These are phyloP conservation scores for Zaprionus ornatus DNA, from an alignment of 1,140 invertebrate species.

Conservation along the genomic window DNA sequence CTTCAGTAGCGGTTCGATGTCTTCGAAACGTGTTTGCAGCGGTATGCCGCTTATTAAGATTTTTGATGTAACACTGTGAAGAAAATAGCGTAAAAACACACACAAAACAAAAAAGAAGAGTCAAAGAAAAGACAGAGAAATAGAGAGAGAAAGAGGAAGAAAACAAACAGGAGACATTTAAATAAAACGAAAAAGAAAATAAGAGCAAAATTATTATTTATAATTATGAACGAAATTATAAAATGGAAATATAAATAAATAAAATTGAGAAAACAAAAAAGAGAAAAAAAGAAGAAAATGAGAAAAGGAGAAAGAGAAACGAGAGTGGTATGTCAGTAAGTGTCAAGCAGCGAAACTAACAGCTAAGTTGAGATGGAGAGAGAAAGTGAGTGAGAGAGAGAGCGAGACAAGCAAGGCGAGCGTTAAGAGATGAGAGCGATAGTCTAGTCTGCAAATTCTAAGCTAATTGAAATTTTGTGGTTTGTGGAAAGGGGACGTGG, in stretches of 20 bases:
- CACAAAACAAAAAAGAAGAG: slow-evolving; percentile 56
- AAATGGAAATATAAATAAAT: slow-evolving; percentile 20
- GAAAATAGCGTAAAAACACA: slow-evolving; percentile 81
- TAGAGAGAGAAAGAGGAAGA: slow-evolving; percentile 1
- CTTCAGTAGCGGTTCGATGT: slow-evolving; percentile 92
- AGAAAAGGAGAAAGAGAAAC: slow-evolving; percentile 17
- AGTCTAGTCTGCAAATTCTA: slow-evolving; percentile 11
- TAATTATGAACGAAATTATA: slow-evolving; percentile 25
- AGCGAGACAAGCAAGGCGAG: slow-evolving; percentile 30
- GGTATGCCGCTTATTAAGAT: slow-evolving; percentile 94
- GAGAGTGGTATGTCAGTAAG: slow-evolving; percentile 42
- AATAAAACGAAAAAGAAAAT: slow-evolving; percentile 19
- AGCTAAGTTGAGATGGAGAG: slow-evolving; percentile 33
- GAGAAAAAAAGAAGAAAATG: neutral
- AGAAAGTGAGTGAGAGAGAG: slow-evolving; percentile 14
- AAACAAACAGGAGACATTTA: slow-evolving; percentile 13
- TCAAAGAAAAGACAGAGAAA: slow-evolving; percentile 38
- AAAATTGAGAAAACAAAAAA: slow-evolving; percentile 9
- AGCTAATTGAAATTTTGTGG: slow-evolving; percentile 2
- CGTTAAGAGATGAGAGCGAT: slow-evolving; percentile 27
- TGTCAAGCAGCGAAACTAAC: slow-evolving; percentile 53
- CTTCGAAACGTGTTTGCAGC: slow-evolving; percentile 91
- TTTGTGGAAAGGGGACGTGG: neutral
- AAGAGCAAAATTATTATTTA: slow-evolving; percentile 25
- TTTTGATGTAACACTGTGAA: slow-evolving; percentile 90